These are phyloP conservation scores for Mormyrops attenuatus DNA, from an alignment of 2,797 vertebrate genomes.

Conservation along the genomic window DNA sequence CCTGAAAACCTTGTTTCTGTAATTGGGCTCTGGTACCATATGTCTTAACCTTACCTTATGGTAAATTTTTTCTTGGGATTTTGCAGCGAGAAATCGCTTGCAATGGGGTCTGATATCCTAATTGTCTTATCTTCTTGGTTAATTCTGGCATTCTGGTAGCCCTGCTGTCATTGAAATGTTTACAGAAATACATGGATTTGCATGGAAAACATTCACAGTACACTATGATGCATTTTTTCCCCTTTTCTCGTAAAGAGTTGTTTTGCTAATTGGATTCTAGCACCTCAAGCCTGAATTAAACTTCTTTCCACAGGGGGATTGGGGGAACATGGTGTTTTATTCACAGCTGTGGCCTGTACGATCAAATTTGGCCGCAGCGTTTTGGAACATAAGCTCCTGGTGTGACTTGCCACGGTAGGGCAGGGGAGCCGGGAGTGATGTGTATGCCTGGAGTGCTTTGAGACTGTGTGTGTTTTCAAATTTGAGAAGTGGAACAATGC, in stretches of 20 bases:
- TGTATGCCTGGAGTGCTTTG: not conserved
- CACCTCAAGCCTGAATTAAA: constrained; percentile 8
- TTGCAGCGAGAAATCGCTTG: not conserved
- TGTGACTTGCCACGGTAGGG: not conserved
- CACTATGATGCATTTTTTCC: not conserved
- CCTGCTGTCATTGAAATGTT: not conserved
- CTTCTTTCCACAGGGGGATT: not conserved
- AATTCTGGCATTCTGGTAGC: not conserved
- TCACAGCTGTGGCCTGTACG: not conserved
- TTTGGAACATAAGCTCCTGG: not conserved
- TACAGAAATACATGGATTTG: not conserved
- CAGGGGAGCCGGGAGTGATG: not conserved
- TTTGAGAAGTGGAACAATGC: not conserved
- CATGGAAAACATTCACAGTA: constrained; percentile 2
- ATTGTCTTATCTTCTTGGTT: not conserved
- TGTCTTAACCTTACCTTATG: not conserved
- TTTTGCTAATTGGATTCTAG: constrained; percentile 9
- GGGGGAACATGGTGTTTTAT: not conserved
- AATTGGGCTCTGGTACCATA: not conserved
- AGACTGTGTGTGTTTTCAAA: not conserved
- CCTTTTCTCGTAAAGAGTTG: not conserved
- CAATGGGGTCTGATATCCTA: not conserved
- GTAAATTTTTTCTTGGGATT: not conserved
- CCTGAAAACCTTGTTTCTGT: not conserved
- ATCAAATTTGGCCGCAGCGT: not conserved